Evolutionary conservation across 1,140 invertebrate species (phyloP).

Genomic region (Parasteatoda tepidariorum): DNA sequence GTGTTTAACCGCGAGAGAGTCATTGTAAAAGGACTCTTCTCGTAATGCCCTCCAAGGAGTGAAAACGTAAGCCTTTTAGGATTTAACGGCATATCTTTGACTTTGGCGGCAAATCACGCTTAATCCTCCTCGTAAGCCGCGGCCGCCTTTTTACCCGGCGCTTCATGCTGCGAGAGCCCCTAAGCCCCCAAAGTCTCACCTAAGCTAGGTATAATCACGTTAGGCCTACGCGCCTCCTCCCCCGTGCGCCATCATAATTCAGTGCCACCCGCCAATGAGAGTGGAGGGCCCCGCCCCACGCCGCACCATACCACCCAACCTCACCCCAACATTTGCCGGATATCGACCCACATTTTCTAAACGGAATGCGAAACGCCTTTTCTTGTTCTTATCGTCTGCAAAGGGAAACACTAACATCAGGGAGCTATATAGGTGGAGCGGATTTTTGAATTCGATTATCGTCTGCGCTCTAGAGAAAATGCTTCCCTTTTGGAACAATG

Average conservation of each 20-base stretch:
- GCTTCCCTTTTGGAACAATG: background rate
- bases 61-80: constrained; percentile 59
- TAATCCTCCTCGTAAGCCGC: constrained; percentile 47
- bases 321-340: background rate
- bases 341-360: background rate
- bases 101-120: constrained; percentile 61
- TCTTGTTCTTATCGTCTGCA: background rate
- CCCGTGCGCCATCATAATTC: constrained; percentile 53
- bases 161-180: constrained; percentile 43
- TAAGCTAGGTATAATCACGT: constrained; percentile 62
- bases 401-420: background rate
- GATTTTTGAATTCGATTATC: background rate
- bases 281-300: constrained; percentile 28
- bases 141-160: constrained; percentile 55
- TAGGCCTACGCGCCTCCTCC: constrained; percentile 53
- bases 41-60: constrained; percentile 58
- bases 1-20: constrained; percentile 57
- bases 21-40: constrained; percentile 52
- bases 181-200: constrained; percentile 60
- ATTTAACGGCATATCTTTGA: constrained; percentile 62
- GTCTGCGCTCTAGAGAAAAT: background rate
- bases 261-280: constrained; percentile 48
- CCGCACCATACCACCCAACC: constrained; percentile 13
- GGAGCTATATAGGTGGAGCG: background rate
- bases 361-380: background rate